These are phyloP conservation scores for Empidonax alnorum DNA, from an alignment of 2,113 vertebrate species.

Conservation along the genomic window DNA sequence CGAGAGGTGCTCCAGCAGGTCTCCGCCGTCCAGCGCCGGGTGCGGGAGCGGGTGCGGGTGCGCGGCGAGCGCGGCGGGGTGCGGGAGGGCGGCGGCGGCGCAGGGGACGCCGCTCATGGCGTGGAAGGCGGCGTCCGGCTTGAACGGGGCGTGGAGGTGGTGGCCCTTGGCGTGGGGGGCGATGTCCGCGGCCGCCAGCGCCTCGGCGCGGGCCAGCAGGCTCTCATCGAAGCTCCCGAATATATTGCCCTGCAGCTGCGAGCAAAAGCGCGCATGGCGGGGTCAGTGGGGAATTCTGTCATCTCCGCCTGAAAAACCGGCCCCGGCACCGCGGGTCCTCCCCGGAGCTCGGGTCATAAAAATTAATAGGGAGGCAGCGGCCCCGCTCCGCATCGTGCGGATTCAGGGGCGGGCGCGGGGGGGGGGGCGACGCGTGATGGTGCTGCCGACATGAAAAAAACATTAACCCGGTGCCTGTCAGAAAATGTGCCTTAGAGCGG, in stretches of 20 bases:
- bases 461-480: constrained; percentile 80
- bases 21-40: no score
- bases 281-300: constrained; percentile 91
- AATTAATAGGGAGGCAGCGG: constrained; percentile 93
- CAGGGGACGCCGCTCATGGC: constrained; percentile 94
- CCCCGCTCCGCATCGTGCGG: constrained; percentile 86
- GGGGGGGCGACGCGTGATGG: constrained; percentile 68
- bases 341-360: constrained; percentile 96
- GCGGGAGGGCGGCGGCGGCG: constrained; percentile 86
- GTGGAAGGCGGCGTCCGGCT: constrained; percentile 92
- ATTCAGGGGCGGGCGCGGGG: constrained; percentile 74
- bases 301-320: constrained; percentile 91
- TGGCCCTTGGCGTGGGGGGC: constrained; percentile 92
- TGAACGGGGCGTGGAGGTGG: constrained; percentile 82
- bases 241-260: constrained; percentile 98
- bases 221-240: constrained; percentile 98
- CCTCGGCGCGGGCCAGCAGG: constrained; percentile 95
- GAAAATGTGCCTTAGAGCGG: constrained; percentile 79
- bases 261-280: constrained; percentile 84
- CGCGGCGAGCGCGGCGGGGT: constrained; percentile 65
- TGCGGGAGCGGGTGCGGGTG: no score
- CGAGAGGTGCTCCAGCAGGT: no score
- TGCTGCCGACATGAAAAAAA: constrained; percentile 84
- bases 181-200: constrained; percentile 94
- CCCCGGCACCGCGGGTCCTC: constrained; percentile 86